Evolutionary conservation across 1,140 invertebrate genomes (phyloP), one percentile per base, ranked within the genome.

Genomic region (Aphaenogaster rudis): DNA sequence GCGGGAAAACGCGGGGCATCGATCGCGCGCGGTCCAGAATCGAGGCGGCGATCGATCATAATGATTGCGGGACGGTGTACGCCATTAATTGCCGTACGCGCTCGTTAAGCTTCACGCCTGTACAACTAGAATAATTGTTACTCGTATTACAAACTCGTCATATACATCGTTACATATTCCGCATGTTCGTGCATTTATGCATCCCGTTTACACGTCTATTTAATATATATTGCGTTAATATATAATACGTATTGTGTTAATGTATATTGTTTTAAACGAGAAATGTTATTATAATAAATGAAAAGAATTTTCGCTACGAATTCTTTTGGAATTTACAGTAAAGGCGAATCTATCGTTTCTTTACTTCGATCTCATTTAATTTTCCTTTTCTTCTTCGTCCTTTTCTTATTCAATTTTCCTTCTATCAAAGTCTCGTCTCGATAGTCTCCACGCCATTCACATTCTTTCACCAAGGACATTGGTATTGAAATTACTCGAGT

Each of bases 291-390:
- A 21, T 36, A 39, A 52, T 33, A 21, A 74, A 21, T 74, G 7
- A 76, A 57, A 33, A 57, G 39, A 81, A 81, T 11, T 69, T 28
- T 80, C 36, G 36, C 45, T 52, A 33, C 0, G 15, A 39, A 81
- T 36, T 81, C 15, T 28, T n/a, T 36, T 9, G 9, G 28, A 81
- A 81, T 81, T 71, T 81, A 71, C 52, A 67, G 21, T 13, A 48
- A 17, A 63, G 21, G 48, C 9, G 52, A 81, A 81, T 71, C 66
- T 9, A 81, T 69, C 63, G 33, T 17, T 54, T 88, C 84, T 57
- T 80, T 77, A 79, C 52, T 76, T 69, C 76, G 72, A 86, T 86
- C 74, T 87, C 66, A 63, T 67, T 86, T 69, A 71, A 79, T 72
- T 69, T 77, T 28, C 54, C 36, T 33, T 61, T 59, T 76, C 28